Conservation (phyloP, 2,888 invertebrate species). For the Lycophotia porphyrea region DNA sequence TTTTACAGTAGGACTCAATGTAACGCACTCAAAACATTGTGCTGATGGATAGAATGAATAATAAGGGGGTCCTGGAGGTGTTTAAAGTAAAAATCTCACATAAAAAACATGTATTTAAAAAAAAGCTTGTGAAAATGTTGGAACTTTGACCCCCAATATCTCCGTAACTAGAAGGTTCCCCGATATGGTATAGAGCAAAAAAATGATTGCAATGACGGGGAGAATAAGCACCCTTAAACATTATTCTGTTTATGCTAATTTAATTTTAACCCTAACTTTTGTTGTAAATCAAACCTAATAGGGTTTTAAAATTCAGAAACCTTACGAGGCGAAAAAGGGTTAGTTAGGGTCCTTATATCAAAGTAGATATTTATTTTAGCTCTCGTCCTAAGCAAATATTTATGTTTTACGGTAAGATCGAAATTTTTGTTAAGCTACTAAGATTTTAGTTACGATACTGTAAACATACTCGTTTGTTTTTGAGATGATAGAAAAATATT, state of each 20-base stretch:
- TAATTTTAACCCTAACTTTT: slow-evolving; percentile 58
- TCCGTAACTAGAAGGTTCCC: too few relatives aligned
- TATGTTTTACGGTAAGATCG: slow-evolving; percentile 1
- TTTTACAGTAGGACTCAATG: too few relatives aligned
- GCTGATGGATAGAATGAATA: too few relatives aligned
- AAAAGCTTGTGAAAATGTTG: too few relatives aligned
- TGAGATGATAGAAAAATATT: neutral
- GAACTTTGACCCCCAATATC: too few relatives aligned
- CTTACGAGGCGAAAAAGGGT: slow-evolving; percentile 28
- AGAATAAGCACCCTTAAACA: slow-evolving; percentile 5
- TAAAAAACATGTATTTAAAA: too few relatives aligned
- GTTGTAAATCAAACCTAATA: slow-evolving; percentile 57
- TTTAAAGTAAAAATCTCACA: too few relatives aligned
- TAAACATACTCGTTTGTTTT: neutral
- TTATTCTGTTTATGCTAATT: slow-evolving; percentile 57
- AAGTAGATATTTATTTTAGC: slow-evolving; percentile 33
- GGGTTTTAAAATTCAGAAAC: slow-evolving; percentile 45
- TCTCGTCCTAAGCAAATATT: slow-evolving; percentile 38
- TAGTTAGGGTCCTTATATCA: slow-evolving; percentile 16
- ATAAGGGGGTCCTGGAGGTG: too few relatives aligned
- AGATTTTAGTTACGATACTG: neutral
- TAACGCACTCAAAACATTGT: too few relatives aligned
- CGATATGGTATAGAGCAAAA: too few relatives aligned
- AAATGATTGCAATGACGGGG: too few relatives aligned
- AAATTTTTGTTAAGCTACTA: neutral